phyloP scores from a whole-genome alignment of 2,888 invertebrate species.

The Apomyelois bistriatella region DNA sequence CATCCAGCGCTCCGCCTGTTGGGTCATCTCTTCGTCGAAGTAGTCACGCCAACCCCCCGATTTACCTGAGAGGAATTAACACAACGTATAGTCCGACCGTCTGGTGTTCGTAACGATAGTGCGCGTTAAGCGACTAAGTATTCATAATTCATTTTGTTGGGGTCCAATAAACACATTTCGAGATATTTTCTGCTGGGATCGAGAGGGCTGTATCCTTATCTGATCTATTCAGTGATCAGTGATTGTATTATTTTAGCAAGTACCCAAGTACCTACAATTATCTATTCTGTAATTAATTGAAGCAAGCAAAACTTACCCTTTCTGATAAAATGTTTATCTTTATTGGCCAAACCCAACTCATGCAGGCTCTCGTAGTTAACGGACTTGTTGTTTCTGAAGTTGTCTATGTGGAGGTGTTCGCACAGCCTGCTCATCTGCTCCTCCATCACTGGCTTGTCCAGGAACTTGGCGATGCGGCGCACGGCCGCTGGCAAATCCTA shows the following conservation, averaged over 20 bases:
- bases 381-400: slow-evolving; percentile 85
- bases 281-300: too few relatives aligned
- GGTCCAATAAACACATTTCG: too few relatives aligned
- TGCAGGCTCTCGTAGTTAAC: slow-evolving; percentile 21
- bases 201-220: too few relatives aligned
- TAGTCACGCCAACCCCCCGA: slow-evolving; percentile 81
- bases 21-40: slow-evolving; percentile 79
- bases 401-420: slow-evolving; percentile 84
- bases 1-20: slow-evolving; percentile 73
- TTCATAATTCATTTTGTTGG: too few relatives aligned
- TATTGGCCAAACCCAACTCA: slow-evolving; percentile 13
- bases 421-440: slow-evolving; percentile 77
- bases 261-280: too few relatives aligned
- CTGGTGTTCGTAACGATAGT: too few relatives aligned
- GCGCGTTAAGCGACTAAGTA: too few relatives aligned
- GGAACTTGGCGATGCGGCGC: slow-evolving; percentile 73
- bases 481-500: slow-evolving; percentile 44
- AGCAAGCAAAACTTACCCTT: slow-evolving; percentile 22
- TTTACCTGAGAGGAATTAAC: slow-evolving; percentile 47
- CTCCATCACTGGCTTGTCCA: slow-evolving; percentile 66
- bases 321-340: slow-evolving; percentile 25
- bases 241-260: background rate
- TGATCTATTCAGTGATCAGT: too few relatives aligned
- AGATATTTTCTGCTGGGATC: too few relatives aligned
- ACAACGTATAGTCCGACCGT: background rate